phyloP scores from a whole-genome alignment of 2,113 vertebrate genomes.

The Phyllostomus hastatus region DNA sequence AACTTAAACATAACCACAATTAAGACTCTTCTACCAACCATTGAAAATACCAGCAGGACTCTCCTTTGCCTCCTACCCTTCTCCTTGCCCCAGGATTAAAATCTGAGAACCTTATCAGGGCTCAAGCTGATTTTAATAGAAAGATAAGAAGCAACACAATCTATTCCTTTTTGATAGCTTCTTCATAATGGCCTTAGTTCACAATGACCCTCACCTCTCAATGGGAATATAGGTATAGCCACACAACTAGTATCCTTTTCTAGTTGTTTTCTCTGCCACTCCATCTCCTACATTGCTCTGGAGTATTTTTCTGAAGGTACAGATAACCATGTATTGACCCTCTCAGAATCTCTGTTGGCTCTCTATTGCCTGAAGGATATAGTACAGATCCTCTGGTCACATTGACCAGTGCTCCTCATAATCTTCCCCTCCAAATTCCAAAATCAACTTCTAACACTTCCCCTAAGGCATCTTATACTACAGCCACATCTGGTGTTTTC shows the following conservation, averaged over 20 bases:
- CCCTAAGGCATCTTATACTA: not conserved
- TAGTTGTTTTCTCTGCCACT: not conserved
- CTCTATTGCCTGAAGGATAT: not conserved
- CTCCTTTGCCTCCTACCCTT: not conserved
- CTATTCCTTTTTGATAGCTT: not conserved
- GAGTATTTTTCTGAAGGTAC: not conserved
- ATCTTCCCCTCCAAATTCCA: not conserved
- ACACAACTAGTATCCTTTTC: not conserved
- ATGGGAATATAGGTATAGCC: not conserved
- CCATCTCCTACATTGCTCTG: not conserved
- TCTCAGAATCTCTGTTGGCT: not conserved
- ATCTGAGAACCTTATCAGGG: not conserved
- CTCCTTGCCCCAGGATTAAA: not conserved
- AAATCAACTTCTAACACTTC: not conserved
- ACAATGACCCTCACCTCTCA: not conserved
- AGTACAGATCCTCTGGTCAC: not conserved
- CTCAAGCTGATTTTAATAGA: slow-evolving; percentile 9
- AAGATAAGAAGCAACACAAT: not conserved
- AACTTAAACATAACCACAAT: slow-evolving; percentile 7
- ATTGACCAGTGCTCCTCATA: not conserved
- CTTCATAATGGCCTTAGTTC: not conserved
- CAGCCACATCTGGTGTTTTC: not conserved
- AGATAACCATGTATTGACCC: not conserved
- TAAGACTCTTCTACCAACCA: not conserved
- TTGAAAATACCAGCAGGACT: not conserved